Evolutionary conservation across 2,113 vertebrate genomes (phyloP), one percentile per base, ranked within the genome.

Genomic region (Damaliscus lunatus): DNA sequence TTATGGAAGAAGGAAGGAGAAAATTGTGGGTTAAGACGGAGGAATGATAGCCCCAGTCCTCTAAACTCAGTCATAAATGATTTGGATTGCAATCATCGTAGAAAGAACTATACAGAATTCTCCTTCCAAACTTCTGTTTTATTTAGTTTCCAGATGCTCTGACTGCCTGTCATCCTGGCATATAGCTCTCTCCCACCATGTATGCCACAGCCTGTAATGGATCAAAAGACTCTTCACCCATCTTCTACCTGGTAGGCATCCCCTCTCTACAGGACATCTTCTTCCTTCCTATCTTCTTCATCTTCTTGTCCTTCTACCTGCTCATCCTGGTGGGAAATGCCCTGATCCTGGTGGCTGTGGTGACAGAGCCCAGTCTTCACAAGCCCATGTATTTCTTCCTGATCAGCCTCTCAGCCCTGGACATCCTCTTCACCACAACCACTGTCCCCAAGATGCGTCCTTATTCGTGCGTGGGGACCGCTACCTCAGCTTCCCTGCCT

Each of bases 361-460:
- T 97, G 87, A 15, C 40, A 57, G 96, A 98, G 14, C 96, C 97
- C 86, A 98, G 80, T 10, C 97, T 98, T 14, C 98, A 98, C 90
- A 98, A 96, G 13, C 98, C 98, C 91, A 98, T 98, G 98, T 98
- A 98, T 25, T 98, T 98, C 57, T 98, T 98, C 55, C 85, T 98
- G 55, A 57, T 96, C 29, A 98, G 98, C 25, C 98, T 98, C 64
- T 98, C 98, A 0, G 40, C 92, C 6, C n/a, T 98, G 29, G 98
- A 98, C n/a, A 83, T 98, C 17, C 90, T 98, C 0, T 97, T 98
- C 62, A 98, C 97, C 59, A 98, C 98, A 48, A 98, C 98, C 12
- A 98, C 98, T 11, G 93, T 98, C 31, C 98, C 98, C 10, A 98
- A 97, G 93, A 98, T 98, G 96, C n/a, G 82, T 81, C 62, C 2